Base-by-base conservation (phyloP, 1,140 invertebrate species). In the Ruditapes philippinarum region DNA sequence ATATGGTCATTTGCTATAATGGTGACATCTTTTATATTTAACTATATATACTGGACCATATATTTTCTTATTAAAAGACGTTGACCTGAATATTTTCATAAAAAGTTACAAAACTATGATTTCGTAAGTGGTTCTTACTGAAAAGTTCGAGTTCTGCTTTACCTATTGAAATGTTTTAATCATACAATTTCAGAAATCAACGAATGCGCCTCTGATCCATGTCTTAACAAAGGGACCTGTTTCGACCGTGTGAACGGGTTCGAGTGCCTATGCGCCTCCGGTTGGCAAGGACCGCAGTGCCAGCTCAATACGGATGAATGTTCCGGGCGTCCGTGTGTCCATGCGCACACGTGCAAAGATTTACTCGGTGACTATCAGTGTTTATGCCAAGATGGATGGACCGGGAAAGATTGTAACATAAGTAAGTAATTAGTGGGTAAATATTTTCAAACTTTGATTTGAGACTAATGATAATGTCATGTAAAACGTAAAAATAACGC, bases 171-270 rank as follows among this genome's bases (percentile, higher is more conserved):
- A 45, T 45, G 5, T 45, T 45, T 45, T 5, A 45, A 7, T 45
- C 42, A 45, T 45, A 14, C 42, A 45, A 45, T 45, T 80, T 12
- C 74, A 91, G 93, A 92, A 54, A 86, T 92, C 14, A 98, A 99
- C 95, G 98, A 99, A 96, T 99, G 98, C 95, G 96, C 96, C 28
- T 97, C 97, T 0, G 97, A 98, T 91, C 97, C 98, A 0, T 99
- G 98, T 95, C 96, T 97, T 68, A 98, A 99, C 96, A 98, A 98
- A 11, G 98, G 97, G 33, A 98, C 97, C 57, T 99, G 98, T 96
- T 96, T 98, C 33, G 98, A 99, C 94, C 96, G 97, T 92, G 96
- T 93, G 25, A 93, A 94, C 68, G 92, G 92, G 0, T 96, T 95
- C 96, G 95, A 96, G 51, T 99, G 98, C 95, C 95, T 97, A 0